phyloP scores from a whole-genome alignment of 1,140 invertebrate genomes.

The Laupala kohalensis region DNA sequence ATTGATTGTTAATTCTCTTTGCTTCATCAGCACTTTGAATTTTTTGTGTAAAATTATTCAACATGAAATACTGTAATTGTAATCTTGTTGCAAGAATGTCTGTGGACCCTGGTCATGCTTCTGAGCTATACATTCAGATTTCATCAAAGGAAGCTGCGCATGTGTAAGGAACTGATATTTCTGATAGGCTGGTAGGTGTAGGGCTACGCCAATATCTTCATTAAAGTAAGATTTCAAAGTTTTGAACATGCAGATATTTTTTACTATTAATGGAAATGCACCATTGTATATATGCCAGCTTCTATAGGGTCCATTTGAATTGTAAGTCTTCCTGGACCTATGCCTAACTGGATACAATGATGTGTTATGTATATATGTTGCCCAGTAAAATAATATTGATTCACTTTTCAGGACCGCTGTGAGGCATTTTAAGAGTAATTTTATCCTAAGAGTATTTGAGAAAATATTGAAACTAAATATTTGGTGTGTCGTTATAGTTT shows the following conservation, averaged over 20 bases:
- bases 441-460: too few species aligned
- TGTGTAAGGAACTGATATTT: not conserved
- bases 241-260: not conserved
- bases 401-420: not conserved
- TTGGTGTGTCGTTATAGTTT: too few species aligned
- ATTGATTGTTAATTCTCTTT: conserved; percentile 3
- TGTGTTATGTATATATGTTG: not conserved
- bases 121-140: not conserved
- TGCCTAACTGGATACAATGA: not conserved
- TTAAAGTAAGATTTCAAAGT: not conserved
- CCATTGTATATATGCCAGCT: not conserved
- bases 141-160: not conserved
- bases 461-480: too few species aligned
- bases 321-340: not conserved
- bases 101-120: not conserved
- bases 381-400: not conserved
- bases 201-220: not conserved
- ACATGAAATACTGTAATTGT: not conserved
- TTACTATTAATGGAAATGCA: not conserved
- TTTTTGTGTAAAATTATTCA: not conserved
- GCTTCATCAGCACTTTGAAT: conserved; percentile 1
- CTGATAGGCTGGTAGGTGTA: not conserved
- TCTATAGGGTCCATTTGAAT: not conserved
- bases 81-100: not conserved
- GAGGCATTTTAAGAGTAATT: not conserved